Evolutionary conservation across 1,140 invertebrate species (phyloP).

Genomic region (Aphidius gifuensis): DNA sequence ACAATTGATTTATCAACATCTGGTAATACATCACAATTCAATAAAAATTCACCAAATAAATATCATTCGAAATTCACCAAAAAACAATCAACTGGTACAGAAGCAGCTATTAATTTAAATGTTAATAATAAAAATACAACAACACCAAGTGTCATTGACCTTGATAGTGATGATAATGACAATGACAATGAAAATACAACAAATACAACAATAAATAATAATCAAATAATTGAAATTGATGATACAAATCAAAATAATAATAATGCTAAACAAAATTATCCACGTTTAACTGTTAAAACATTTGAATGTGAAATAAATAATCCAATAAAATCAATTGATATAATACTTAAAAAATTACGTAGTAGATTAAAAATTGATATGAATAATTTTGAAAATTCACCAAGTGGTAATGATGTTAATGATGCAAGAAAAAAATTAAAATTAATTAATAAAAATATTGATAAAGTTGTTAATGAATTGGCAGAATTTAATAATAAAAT

Average conservation of each 20-base stretch:
- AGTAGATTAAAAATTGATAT: conserved; percentile 5
- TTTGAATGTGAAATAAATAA: conserved; percentile 14
- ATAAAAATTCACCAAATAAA: not conserved
- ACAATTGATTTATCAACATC: conserved; percentile 16
- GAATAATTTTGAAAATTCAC: not conserved
- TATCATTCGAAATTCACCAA: not conserved
- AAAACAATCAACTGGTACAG: not conserved
- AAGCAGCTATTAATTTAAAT: too few relatives aligned
- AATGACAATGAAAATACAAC: not conserved
- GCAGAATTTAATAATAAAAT: conserved; percentile 18
- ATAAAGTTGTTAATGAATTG: conserved; percentile 13
- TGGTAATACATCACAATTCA: conserved; percentile 9
- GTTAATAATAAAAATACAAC: too few relatives aligned
- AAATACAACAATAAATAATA: conserved; percentile 4
- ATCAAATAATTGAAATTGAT: not conserved
- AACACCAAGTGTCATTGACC: conserved; percentile 42
- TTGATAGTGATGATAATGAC: conserved; percentile 43
- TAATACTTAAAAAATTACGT: conserved; percentile 9
- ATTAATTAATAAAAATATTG: conserved; percentile 17
- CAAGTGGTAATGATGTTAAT: not conserved
- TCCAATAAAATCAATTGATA: conserved; percentile 14
- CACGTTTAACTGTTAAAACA: not conserved
- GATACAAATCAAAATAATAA: not conserved
- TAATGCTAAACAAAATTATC: not conserved
- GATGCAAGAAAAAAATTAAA: conserved; percentile 15